These are phyloP conservation scores for Squalus acanthias DNA, from an alignment of 2,797 vertebrate species.

Conservation along the genomic window DNA sequence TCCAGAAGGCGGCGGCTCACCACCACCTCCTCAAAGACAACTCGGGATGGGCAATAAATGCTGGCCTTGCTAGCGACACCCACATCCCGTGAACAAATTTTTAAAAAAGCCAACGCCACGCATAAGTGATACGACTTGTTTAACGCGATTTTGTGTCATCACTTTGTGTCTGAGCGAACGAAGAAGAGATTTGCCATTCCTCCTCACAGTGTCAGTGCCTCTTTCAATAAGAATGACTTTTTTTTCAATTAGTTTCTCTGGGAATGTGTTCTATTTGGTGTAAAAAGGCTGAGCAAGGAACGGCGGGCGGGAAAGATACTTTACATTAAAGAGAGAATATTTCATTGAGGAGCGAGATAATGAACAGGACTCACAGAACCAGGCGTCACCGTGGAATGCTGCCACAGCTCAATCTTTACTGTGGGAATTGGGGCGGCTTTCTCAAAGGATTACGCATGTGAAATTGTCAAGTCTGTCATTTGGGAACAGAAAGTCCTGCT, in stretches of 20 bases:
- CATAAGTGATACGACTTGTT: neutral
- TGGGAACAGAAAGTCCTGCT: neutral
- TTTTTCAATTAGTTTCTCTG: neutral
- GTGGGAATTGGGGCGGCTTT: neutral
- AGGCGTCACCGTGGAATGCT: neutral
- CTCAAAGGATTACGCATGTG: neutral
- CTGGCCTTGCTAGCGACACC: no score
- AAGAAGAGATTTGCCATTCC: neutral
- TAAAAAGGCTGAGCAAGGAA: neutral
- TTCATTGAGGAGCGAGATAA: neutral
- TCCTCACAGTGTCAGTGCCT: neutral
- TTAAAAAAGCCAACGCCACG: neutral
- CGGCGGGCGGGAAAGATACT: neutral
- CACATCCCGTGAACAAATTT: no score
- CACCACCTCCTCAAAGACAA: no score
- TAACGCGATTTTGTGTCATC: neutral
- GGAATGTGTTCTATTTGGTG: neutral
- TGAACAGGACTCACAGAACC: neutral
- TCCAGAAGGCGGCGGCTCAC: no score
- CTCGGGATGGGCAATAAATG: no score
- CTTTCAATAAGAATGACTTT: neutral
- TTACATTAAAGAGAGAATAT: neutral
- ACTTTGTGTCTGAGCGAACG: neutral
- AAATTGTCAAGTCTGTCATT: conserved; percentile 18
- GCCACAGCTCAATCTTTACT: neutral